phyloP scores from a whole-genome alignment of 2,797 vertebrate genomes.

The Intellagama lesueurii region DNA sequence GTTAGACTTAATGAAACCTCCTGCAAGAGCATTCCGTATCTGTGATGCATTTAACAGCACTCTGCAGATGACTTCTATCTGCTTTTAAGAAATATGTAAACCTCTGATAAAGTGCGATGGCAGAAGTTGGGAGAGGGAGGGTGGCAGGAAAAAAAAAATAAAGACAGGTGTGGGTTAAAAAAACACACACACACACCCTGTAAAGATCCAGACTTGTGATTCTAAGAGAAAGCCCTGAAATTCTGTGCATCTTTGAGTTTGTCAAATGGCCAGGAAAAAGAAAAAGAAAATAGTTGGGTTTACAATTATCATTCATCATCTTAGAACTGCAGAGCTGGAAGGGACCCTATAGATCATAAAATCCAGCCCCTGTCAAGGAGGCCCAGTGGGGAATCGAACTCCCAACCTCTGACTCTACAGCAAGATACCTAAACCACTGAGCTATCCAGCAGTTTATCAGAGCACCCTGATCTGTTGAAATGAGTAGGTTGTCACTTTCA shows the following conservation, averaged over 20 bases:
- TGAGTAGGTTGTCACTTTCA: neutral
- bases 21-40: slow-evolving; percentile 65
- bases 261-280: neutral
- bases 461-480: neutral
- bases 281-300: too few relatives aligned
- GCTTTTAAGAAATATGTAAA: slow-evolving; percentile 75
- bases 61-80: slow-evolving; percentile 63
- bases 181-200: too few relatives aligned
- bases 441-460: neutral
- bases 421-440: too few relatives aligned
- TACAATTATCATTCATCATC: too few relatives aligned
- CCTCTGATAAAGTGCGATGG: slow-evolving; percentile 60
- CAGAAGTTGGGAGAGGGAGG: neutral
- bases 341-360: too few relatives aligned
- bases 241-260: slow-evolving; percentile 29
- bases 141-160: slow-evolving; percentile 55
- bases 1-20: slow-evolving; percentile 77
- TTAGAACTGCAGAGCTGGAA: too few relatives aligned
- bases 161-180: slow-evolving; percentile 10
- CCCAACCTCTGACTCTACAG: too few relatives aligned
- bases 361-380: too few relatives aligned
- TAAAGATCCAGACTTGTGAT: slow-evolving; percentile 39
- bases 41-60: slow-evolving; percentile 68
- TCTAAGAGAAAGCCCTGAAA: slow-evolving; percentile 51
- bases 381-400: too few relatives aligned